These are phyloP conservation scores for Cyprinodon diabolis DNA, from an alignment of 2,797 vertebrate species.

Conservation along the genomic window DNA sequence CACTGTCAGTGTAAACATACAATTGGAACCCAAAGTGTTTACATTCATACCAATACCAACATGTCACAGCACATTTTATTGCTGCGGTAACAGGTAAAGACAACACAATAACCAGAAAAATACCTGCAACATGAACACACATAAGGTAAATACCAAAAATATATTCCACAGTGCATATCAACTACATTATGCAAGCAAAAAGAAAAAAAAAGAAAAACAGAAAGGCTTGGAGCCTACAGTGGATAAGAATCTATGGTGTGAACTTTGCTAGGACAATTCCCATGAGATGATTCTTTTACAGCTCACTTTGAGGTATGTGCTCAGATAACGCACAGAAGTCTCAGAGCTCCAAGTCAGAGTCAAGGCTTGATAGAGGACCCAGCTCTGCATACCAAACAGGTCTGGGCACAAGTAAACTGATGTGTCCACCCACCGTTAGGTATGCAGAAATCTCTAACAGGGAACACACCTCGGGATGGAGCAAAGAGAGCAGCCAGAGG, in stretches of 20 bases:
- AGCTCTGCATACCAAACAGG: slow-evolving; percentile 81
- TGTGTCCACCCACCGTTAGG: slow-evolving; percentile 71
- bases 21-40: slow-evolving; percentile 58
- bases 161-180: slow-evolving; percentile 12
- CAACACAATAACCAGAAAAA: slow-evolving; percentile 46
- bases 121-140: slow-evolving; percentile 48
- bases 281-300: neutral
- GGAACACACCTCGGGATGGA: slow-evolving; percentile 52
- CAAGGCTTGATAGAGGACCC: slow-evolving; percentile 47
- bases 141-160: slow-evolving; percentile 25
- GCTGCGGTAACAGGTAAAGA: slow-evolving; percentile 23
- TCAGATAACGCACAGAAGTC: slow-evolving; percentile 40
- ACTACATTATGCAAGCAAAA: slow-evolving; percentile 27
- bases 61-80: slow-evolving; percentile 73
- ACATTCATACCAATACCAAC: slow-evolving; percentile 74
- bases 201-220: neutral
- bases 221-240: slow-evolving; percentile 30
- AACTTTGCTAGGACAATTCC: slow-evolving; percentile 35
- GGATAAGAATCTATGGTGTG: slow-evolving; percentile 22
- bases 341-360: slow-evolving; percentile 31
- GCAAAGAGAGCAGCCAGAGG: slow-evolving; percentile 11
- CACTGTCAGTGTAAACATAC: slow-evolving; percentile 25
- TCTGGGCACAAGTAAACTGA: slow-evolving; percentile 78
- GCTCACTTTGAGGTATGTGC: slow-evolving; percentile 4
- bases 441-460: slow-evolving; percentile 56